These are phyloP conservation scores for Ommatoiulus sabulosus DNA, from an alignment of 2,888 invertebrate genomes.

Conservation along the genomic window DNA sequence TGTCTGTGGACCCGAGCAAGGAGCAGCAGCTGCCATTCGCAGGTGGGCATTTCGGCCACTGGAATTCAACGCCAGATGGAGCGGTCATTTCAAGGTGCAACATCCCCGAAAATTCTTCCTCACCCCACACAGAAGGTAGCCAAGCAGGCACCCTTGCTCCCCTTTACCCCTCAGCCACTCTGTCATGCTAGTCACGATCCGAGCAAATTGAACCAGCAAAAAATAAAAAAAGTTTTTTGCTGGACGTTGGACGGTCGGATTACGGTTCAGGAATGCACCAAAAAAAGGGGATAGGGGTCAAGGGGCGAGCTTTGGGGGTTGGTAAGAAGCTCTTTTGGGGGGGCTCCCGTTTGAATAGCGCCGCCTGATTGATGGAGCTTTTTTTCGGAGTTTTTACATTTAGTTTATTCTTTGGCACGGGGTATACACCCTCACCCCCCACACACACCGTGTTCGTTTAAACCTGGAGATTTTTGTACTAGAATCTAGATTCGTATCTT, in stretches of 20 bases:
- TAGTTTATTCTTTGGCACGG: no score
- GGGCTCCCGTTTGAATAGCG: not conserved
- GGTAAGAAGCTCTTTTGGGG: not conserved
- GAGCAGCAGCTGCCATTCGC: not conserved
- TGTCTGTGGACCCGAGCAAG: not conserved
- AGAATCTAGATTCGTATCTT: not conserved
- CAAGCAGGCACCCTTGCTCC: not conserved
- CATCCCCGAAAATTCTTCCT: not conserved
- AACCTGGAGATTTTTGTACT: not conserved
- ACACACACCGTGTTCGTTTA: not conserved
- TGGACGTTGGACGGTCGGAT: constrained; percentile 1
- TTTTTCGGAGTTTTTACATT: not conserved
- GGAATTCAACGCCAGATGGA: not conserved
- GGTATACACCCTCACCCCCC: not conserved
- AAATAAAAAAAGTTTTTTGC: not conserved
- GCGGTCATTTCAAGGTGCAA: not conserved
- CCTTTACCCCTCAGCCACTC: not conserved
- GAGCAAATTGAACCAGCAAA: not conserved
- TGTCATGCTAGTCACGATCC: constrained; percentile 26
- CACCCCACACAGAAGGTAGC: not conserved
- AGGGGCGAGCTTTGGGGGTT: not conserved
- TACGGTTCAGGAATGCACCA: constrained; percentile 16
- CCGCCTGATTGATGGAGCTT: not conserved
- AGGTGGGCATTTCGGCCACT: not conserved
- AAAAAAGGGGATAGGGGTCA: constrained; percentile 1